phyloP scores from a whole-genome alignment of 30 jellyfish, hydroid and myxozoan species.

The Aurelia aurita complex sp. Pacific region DNA sequence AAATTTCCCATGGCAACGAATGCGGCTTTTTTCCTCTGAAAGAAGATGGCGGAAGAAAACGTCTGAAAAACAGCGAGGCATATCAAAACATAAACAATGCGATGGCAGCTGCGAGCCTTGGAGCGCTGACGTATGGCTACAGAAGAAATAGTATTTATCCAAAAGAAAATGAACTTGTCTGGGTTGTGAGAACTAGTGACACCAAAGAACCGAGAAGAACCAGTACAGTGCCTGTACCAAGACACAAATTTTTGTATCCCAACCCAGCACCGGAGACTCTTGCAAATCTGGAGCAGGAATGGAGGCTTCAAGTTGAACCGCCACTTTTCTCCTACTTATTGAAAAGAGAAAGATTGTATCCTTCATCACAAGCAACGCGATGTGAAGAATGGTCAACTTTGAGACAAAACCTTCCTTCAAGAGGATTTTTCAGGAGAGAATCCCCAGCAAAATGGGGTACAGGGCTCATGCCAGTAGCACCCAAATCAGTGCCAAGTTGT shows the following conservation, averaged over 20 bases:
- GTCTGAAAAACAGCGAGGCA: neutral
- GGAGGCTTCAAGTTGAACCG: slow-evolving; percentile 78
- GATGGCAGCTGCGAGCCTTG: slow-evolving; percentile 55
- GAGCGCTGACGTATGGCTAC: slow-evolving; percentile 48
- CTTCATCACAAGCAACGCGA: slow-evolving; percentile 77
- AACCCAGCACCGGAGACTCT: slow-evolving; percentile 19
- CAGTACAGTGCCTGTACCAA: slow-evolving; percentile 82
- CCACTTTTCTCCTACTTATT: slow-evolving; percentile 55
- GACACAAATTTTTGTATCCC: slow-evolving; percentile 54
- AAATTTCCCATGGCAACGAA: slow-evolving; percentile 31
- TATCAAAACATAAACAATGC: neutral
- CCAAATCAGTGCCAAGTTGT: neutral
- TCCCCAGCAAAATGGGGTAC: slow-evolving; percentile 85
- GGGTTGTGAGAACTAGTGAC: slow-evolving; percentile 61
- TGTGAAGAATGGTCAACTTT: slow-evolving; percentile 92
- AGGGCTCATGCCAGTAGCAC: slow-evolving; percentile 21
- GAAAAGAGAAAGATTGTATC: slow-evolving; percentile 8
- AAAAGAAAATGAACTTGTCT: slow-evolving; percentile 67
- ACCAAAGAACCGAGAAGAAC: slow-evolving; percentile 74
- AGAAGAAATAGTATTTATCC: slow-evolving; percentile 45
- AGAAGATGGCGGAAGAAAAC: slow-evolving; percentile 37
- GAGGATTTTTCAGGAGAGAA: slow-evolving; percentile 16
- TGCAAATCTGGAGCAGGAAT: slow-evolving; percentile 55
- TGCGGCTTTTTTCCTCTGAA: slow-evolving; percentile 22
- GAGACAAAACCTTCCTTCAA: slow-evolving; percentile 74